Evolutionary conservation across 2,888 invertebrate species (phyloP).

Genomic region (Panopea generosa): DNA sequence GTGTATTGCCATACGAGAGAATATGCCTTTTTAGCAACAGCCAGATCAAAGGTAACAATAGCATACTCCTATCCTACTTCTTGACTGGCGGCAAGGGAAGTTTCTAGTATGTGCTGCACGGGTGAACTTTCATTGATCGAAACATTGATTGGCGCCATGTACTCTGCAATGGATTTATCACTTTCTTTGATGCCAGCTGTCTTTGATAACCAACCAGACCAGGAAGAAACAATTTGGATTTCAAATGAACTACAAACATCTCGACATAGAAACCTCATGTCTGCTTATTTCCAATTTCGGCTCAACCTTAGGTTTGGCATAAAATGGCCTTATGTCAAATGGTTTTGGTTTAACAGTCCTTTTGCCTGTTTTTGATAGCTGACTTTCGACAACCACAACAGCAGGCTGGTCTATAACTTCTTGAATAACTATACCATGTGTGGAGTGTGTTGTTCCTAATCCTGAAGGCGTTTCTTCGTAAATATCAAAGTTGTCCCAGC

Average conservation of each 20-base stretch:
- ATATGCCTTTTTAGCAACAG: slow-evolving; percentile 62
- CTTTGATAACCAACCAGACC: slow-evolving; percentile 44
- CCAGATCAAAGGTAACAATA: slow-evolving; percentile 60
- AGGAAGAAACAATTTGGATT: slow-evolving; percentile 19
- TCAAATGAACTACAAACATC: slow-evolving; percentile 17
- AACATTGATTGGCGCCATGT: slow-evolving; percentile 46
- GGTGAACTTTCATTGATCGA: slow-evolving; percentile 57
- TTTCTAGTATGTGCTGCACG: slow-evolving; percentile 52
- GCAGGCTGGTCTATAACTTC: slow-evolving; percentile 11
- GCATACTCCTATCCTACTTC: slow-evolving; percentile 49
- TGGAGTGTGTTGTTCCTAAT: slow-evolving; percentile 44
- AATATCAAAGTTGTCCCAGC: slow-evolving; percentile 61
- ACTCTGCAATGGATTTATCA: slow-evolving; percentile 38
- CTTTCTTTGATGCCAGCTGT: slow-evolving; percentile 16
- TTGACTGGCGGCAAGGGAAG: slow-evolving; percentile 34
- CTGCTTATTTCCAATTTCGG: slow-evolving; percentile 12
- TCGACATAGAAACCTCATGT: slow-evolving; percentile 22
- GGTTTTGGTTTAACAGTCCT: slow-evolving; percentile 14
- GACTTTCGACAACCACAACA: background rate
- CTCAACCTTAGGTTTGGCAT: slow-evolving; percentile 33
- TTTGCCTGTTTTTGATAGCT: slow-evolving; percentile 2
- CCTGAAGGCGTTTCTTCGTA: slow-evolving; percentile 51
- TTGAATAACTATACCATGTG: slow-evolving; percentile 58
- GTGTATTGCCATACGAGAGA: slow-evolving; percentile 43
- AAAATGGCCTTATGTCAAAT: slow-evolving; percentile 30